Percentiles rank a stretch among this genome's conserved stretches.
Conservation (phyloP, 2,888 invertebrate genomes). For the Lithophane leautieri region DNA sequence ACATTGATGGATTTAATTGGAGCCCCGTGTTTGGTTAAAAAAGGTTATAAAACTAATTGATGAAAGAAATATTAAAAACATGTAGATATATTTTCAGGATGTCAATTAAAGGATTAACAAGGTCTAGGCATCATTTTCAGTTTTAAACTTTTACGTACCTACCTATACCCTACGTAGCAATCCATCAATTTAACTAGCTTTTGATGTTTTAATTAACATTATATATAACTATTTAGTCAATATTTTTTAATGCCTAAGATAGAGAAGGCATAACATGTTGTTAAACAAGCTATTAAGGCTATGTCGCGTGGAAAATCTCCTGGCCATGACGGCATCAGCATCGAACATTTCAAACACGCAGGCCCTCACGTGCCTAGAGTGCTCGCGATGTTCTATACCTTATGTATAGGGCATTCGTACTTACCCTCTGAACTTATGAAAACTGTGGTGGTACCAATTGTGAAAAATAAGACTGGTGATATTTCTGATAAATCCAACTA, state of each 20-base stretch:
- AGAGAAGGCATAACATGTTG: not conserved
- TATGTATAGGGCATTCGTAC: no score
- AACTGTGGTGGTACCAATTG: no score
- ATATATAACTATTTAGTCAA: not conserved
- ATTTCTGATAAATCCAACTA: no score
- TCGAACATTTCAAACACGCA: no score
- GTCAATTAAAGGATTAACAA: not conserved
- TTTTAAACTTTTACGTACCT: not conserved
- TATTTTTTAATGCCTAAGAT: not conserved
- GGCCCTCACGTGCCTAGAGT: no score
- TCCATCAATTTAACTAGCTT: not conserved
- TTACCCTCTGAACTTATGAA: no score
- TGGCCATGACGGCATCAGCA: no score
- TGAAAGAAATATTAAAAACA: not conserved
- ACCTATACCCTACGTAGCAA: no score
- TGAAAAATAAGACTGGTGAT: no score
- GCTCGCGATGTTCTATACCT: no score
- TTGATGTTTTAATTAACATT: not conserved
- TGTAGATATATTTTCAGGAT: not conserved
- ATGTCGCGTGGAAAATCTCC: no score
- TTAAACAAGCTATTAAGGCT: no score
- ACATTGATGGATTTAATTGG: slow-evolving; percentile 41
- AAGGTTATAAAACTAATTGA: not conserved
- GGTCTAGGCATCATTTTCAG: not conserved
- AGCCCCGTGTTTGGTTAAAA: slow-evolving; percentile 25